A percentile compares a stretch with the other conserved stretches of the same genome.
phyloP scores from a whole-genome alignment of 2,888 invertebrate species.

The Lasius fuliginosus region DNA sequence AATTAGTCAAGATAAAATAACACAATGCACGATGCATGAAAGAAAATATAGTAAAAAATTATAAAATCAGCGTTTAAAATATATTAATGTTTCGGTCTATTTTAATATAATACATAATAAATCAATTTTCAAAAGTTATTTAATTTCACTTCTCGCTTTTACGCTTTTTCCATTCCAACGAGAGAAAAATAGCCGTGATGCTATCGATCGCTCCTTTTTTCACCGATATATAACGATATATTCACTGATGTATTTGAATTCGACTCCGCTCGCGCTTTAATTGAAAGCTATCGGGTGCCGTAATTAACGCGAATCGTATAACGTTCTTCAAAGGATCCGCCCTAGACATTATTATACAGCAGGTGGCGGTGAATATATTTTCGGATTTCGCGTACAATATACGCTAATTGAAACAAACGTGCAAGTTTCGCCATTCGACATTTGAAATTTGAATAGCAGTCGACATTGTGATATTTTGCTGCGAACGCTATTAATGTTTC shows the following conservation, averaged over 20 bases:
- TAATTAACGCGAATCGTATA: slow-evolving; percentile 30
- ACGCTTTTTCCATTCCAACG: neutral
- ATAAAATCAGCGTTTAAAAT: neutral
- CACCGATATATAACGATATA: neutral
- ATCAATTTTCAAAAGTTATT: neutral
- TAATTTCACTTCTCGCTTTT: slow-evolving; percentile 15
- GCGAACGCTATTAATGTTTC: neutral
- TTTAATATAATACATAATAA: slow-evolving; percentile 4
- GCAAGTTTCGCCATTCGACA: neutral
- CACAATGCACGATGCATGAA: too few relatives aligned
- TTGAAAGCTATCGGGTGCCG: slow-evolving; percentile 29
- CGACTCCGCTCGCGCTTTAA: slow-evolving; percentile 37
- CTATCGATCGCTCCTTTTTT: slow-evolving; percentile 21
- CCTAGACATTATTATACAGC: slow-evolving; percentile 22
- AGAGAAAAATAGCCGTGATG: slow-evolving; percentile 11
- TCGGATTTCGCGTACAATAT: neutral
- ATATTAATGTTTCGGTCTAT: neutral
- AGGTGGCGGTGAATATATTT: slow-evolving; percentile 17
- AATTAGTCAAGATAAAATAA: neutral
- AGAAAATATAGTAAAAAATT: neutral
- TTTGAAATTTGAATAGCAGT: slow-evolving; percentile 6
- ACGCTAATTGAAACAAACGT: slow-evolving; percentile 3
- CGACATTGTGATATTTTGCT: neutral
- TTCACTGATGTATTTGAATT: slow-evolving; percentile 21
- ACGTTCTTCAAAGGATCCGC: slow-evolving; percentile 25